These are phyloP conservation scores for Lepisosteus osseus DNA, from an alignment of 2,113 vertebrate genomes.

Conservation along the genomic window DNA sequence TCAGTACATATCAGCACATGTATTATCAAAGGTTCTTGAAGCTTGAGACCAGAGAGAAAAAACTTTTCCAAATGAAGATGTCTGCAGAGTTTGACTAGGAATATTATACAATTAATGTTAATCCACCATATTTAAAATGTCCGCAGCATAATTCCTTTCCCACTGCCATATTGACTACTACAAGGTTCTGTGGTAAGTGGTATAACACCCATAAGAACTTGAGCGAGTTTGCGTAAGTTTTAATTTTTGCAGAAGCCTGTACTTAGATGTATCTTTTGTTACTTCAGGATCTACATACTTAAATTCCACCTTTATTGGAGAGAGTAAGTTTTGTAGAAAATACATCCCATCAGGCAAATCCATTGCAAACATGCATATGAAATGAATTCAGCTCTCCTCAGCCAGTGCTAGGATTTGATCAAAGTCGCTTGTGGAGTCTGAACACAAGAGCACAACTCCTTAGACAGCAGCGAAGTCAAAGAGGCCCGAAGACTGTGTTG, in stretches of 20 bases:
- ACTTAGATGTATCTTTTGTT: neutral
- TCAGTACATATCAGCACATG: neutral
- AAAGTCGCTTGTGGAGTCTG: neutral
- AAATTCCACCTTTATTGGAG: neutral
- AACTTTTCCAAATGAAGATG: neutral
- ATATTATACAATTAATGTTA: conserved; percentile 8
- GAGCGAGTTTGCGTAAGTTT: neutral
- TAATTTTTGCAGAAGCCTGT: neutral
- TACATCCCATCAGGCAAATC: neutral
- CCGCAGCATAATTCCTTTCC: neutral
- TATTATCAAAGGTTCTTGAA: neutral
- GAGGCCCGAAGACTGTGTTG: too few relatives aligned
- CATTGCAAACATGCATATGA: neutral
- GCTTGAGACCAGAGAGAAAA: neutral
- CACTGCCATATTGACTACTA: neutral
- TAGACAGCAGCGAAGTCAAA: too few relatives aligned
- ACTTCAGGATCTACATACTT: neutral
- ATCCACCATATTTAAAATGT: neutral
- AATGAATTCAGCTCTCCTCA: too few relatives aligned
- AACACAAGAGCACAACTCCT: neutral
- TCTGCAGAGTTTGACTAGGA: neutral
- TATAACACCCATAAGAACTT: neutral
- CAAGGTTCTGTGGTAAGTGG: neutral
- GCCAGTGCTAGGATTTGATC: too few relatives aligned
- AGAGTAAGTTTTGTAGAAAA: neutral